These are phyloP conservation scores for Alauda arvensis DNA, from an alignment of 2,797 vertebrate genomes.

Conservation along the genomic window DNA sequence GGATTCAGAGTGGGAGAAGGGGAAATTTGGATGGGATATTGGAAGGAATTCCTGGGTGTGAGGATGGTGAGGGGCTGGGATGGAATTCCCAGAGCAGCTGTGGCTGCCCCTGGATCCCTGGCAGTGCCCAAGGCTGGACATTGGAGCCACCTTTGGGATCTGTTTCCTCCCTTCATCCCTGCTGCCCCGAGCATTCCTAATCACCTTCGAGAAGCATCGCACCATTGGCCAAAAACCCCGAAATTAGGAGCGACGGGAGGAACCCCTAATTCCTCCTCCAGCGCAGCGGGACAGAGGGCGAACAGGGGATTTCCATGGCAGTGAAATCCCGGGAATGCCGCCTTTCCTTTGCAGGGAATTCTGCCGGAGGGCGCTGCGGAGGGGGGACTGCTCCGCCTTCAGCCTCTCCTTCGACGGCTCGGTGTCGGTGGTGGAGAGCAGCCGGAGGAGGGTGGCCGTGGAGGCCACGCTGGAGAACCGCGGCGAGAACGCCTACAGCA, in stretches of 20 bases:
- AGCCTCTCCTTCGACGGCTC: conserved; percentile 73
- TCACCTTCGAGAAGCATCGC: rapidly evolving
- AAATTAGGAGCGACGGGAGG: rapidly evolving
- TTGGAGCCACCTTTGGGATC: not conserved
- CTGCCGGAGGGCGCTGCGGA: conserved; percentile 77
- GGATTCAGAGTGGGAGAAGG: not conserved
- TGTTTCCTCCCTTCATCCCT: not conserved
- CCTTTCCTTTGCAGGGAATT: conserved; percentile 78
- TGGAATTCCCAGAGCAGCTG: not conserved
- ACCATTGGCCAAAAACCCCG: rapidly evolving
- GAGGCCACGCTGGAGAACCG: conserved; percentile 87
- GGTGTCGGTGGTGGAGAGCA: conserved; percentile 81
- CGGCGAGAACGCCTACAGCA: conserved; percentile 91
- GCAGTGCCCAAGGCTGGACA: rapidly evolving
- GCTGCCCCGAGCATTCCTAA: too few relatives aligned
- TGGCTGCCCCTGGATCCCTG: not conserved
- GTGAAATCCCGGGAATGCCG: not conserved
- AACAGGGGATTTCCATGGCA: not conserved
- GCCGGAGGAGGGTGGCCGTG: conserved; percentile 84
- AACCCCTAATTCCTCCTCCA: rapidly evolving
- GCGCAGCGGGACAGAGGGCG: not conserved
- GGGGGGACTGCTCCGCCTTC: conserved; percentile 69
- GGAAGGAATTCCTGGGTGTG: not conserved
- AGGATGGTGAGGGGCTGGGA: rapidly evolving
- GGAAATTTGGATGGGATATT: not conserved